Percentiles rank a stretch among this genome's conserved stretches.
Evolutionary conservation across 2,113 vertebrate species (phyloP).

Genomic region (Psettodes erumei): DNA sequence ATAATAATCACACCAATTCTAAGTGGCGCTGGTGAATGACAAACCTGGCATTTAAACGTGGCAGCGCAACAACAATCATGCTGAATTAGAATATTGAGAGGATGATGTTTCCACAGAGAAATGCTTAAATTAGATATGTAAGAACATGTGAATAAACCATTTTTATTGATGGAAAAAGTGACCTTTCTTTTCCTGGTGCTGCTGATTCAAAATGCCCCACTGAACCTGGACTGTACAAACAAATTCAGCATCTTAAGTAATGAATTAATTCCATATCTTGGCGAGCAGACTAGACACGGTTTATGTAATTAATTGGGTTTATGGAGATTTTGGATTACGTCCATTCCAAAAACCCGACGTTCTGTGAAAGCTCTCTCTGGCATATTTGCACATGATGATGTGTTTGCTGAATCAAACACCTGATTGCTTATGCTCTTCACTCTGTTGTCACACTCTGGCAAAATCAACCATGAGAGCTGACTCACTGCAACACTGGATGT

Average conservation of each 20-base stretch:
- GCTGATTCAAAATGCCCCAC: not conserved
- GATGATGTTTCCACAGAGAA: not conserved
- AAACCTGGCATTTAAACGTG: constrained; percentile 59
- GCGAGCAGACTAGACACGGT: not conserved
- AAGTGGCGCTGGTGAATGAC: constrained; percentile 38
- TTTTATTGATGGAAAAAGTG: not conserved
- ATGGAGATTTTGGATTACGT: constrained; percentile 50
- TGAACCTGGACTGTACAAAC: constrained; percentile 13
- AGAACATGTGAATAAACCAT: not conserved
- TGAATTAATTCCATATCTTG: constrained; percentile 5
- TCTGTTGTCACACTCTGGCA: constrained; percentile 27
- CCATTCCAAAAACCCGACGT: constrained; percentile 33
- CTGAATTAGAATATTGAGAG: constrained; percentile 10
- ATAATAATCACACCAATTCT: constrained; percentile 38
- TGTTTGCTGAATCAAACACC: constrained; percentile 46
- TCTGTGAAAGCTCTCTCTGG: constrained; percentile 39
- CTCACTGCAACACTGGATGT: not conserved
- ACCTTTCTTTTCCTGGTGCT: not conserved
- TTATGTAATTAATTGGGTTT: constrained; percentile 36
- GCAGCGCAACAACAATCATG: constrained; percentile 24
- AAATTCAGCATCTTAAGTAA: not conserved
- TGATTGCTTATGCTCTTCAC: constrained; percentile 35
- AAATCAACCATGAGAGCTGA: constrained; percentile 3
- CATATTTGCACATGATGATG: constrained; percentile 46
- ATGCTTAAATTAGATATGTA: constrained; percentile 14